These are phyloP conservation scores for Chionomys nivalis DNA, from an alignment of 2,113 vertebrate species.

Conservation along the genomic window DNA sequence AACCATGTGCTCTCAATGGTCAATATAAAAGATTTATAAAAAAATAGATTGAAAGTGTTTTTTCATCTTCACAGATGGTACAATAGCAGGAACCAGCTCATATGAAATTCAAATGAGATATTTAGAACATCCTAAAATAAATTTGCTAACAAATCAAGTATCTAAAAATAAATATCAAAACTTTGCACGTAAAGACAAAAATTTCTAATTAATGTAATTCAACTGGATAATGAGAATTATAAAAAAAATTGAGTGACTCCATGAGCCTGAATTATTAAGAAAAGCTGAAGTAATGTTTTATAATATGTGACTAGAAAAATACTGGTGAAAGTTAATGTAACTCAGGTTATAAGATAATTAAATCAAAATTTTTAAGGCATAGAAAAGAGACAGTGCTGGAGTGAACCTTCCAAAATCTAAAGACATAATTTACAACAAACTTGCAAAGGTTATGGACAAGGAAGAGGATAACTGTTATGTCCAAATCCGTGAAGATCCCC, in stretches of 20 bases:
- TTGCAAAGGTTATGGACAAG: neutral
- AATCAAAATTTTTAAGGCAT: neutral
- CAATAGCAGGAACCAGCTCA: slow-evolving; percentile 25
- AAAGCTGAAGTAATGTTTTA: neutral
- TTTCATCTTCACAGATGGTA: slow-evolving; percentile 40
- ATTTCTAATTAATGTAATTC: slow-evolving; percentile 22
- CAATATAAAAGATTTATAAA: slow-evolving; percentile 56
- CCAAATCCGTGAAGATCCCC: too few species aligned
- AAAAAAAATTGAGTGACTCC: neutral
- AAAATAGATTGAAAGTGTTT: neutral
- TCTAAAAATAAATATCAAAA: slow-evolving; percentile 67
- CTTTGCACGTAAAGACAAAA: slow-evolving; percentile 19
- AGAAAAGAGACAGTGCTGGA: neutral
- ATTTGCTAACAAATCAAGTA: slow-evolving; percentile 55
- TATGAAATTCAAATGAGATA: slow-evolving; percentile 76
- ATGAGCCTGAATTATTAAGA: neutral
- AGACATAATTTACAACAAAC: slow-evolving; percentile 4
- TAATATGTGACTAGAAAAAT: neutral
- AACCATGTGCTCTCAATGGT: slow-evolving; percentile 5
- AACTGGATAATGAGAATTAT: neutral
- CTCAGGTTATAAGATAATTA: neutral
- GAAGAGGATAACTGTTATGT: neutral
- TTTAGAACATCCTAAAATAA: slow-evolving; percentile 73
- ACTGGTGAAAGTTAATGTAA: neutral
- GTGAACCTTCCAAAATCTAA: neutral